A percentile compares a stretch with the other conserved stretches of the same genome.
These are phyloP conservation scores for Mormyrus lacerda DNA, from an alignment of 2,113 vertebrate genomes.

Conservation along the genomic window DNA sequence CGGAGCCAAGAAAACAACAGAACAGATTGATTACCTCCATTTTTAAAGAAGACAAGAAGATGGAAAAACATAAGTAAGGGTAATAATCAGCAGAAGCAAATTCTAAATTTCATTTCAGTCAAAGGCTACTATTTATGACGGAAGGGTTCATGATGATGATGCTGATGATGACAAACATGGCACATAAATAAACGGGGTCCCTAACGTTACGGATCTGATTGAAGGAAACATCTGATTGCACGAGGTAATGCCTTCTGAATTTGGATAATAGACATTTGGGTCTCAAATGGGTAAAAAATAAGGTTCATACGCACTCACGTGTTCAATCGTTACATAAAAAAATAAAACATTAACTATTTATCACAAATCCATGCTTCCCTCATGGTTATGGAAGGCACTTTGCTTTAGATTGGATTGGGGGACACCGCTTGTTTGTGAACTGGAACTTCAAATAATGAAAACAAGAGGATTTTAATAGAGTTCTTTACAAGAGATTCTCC, in stretches of 20 bases:
- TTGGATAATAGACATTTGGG: neutral
- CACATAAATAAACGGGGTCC: neutral
- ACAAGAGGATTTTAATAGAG: neutral
- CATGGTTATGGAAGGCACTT: neutral
- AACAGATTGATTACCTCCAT: neutral
- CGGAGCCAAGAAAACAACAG: neutral
- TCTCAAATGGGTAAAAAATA: neutral
- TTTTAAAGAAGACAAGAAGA: constrained; percentile 2
- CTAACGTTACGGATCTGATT: neutral
- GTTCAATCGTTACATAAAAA: neutral
- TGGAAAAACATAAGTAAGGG: neutral
- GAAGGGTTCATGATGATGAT: neutral
- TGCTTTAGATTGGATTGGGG: neutral
- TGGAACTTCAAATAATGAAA: neutral
- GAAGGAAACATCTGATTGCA: neutral
- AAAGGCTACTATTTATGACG: neutral
- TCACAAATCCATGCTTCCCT: neutral
- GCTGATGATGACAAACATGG: neutral
- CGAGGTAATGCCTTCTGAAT: neutral
- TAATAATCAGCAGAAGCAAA: neutral
- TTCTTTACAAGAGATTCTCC: neutral
- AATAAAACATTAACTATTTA: neutral
- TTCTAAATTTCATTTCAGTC: neutral
- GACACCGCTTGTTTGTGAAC: neutral
- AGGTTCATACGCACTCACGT: neutral